Percentiles rank a stretch among this genome's conserved stretches.
phyloP scores from a whole-genome alignment of 2,888 invertebrate species.

The Microctonus brassicae region DNA sequence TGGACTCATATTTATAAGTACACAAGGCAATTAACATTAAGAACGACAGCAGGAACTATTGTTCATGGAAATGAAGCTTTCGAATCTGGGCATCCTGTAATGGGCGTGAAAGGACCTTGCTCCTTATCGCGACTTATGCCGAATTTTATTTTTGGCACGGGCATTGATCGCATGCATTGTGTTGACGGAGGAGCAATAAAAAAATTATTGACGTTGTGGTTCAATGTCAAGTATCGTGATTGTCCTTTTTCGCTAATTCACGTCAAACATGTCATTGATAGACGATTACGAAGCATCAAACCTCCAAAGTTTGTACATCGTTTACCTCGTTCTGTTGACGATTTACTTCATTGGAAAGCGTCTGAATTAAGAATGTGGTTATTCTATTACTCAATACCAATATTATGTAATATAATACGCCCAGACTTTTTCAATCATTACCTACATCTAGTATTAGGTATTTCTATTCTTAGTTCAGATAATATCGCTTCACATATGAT shows the following conservation, averaged over 20 bases:
- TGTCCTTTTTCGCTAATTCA: slow-evolving; percentile 23
- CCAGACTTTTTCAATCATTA: too few species aligned
- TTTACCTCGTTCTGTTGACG: slow-evolving; percentile 31
- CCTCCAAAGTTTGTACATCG: slow-evolving; percentile 38
- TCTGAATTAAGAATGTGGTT: slow-evolving; percentile 39
- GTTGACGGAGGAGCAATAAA: too few species aligned
- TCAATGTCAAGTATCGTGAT: slow-evolving; percentile 24
- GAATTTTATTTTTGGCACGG: slow-evolving; percentile 31
- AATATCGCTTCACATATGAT: slow-evolving; percentile 27
- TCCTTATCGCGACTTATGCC: slow-evolving; percentile 35
- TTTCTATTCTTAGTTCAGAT: too few species aligned
- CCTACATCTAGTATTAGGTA: too few species aligned
- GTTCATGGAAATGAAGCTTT: not conserved
- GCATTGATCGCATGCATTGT: too few species aligned
- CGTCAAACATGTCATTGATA: slow-evolving; percentile 12
- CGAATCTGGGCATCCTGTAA: not conserved
- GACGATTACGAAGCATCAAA: slow-evolving; percentile 29
- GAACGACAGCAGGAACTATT: slow-evolving; percentile 1
- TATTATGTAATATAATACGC: too few species aligned
- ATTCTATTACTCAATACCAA: too few species aligned
- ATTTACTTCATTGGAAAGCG: slow-evolving; percentile 35
- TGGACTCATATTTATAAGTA: slow-evolving; percentile 29
- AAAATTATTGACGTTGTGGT: slow-evolving; percentile 31
- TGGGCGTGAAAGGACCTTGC: slow-evolving; percentile 38
- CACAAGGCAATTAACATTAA: slow-evolving; percentile 18